These are phyloP conservation scores for Torymus aiolomorphi DNA, from an alignment of 2,888 invertebrate genomes.

Conservation along the genomic window DNA sequence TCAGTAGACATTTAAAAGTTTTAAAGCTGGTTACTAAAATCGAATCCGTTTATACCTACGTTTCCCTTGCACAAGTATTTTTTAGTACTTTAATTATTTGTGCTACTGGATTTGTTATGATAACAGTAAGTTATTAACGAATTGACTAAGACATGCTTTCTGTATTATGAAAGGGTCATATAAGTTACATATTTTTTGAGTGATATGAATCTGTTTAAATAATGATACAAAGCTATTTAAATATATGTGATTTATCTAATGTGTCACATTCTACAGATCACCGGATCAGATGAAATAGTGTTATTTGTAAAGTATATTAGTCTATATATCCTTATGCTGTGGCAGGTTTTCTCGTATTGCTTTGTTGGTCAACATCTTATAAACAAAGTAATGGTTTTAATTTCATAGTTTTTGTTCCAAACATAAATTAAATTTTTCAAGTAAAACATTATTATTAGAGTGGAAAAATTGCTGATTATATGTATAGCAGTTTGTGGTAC, in stretches of 20 bases:
- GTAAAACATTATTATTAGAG: constrained; percentile 48
- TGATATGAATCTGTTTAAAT: too few relatives aligned
- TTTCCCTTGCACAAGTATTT: constrained; percentile 24
- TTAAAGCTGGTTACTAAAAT: constrained; percentile 29
- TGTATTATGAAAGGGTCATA: too few relatives aligned
- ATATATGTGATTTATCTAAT: too few relatives aligned
- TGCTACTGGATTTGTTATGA: constrained; percentile 24
- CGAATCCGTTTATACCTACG: constrained; percentile 21
- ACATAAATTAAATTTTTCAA: neutral
- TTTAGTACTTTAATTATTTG: constrained; percentile 24
- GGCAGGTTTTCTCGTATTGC: constrained; percentile 35
- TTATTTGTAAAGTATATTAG: constrained; percentile 5
- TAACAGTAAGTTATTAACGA: constrained; percentile 11
- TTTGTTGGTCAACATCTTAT: constrained; percentile 44
- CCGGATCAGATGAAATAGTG: neutral
- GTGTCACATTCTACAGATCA: constrained; percentile 43
- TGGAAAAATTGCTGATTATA: constrained; percentile 52
- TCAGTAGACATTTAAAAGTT: constrained; percentile 18
- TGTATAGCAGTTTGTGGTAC: constrained; percentile 62
- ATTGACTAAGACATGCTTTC: too few relatives aligned
- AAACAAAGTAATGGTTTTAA: constrained; percentile 8
- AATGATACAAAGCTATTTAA: too few relatives aligned
- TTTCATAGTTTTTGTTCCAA: neutral
- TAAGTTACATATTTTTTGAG: too few relatives aligned
- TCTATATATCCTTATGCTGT: neutral